These are phyloP conservation scores for Craniophora ligustri DNA, from an alignment of 2,888 invertebrate genomes.

Conservation along the genomic window DNA sequence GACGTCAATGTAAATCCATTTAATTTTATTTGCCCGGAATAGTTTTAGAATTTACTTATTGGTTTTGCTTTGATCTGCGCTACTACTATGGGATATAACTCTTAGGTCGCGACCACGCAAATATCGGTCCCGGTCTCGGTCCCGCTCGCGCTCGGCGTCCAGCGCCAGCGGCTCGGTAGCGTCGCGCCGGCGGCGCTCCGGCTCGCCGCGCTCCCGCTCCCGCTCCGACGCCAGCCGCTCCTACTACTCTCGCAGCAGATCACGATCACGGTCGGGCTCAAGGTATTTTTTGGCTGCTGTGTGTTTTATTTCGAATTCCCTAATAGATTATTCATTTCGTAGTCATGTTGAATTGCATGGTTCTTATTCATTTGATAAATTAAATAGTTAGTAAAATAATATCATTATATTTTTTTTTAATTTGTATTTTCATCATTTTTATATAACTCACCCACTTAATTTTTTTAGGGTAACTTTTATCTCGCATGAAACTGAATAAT, in stretches of 20 bases:
- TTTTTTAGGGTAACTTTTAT: constrained; percentile 19
- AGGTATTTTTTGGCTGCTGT: constrained; percentile 65
- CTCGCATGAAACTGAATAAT: constrained; percentile 26
- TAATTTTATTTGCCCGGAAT: too few relatives aligned
- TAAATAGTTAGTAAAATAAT: too few relatives aligned
- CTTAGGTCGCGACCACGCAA: constrained; percentile 90
- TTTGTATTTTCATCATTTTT: too few relatives aligned
- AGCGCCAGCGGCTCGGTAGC: constrained; percentile 78
- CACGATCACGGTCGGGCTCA: constrained; percentile 88
- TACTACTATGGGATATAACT: too few relatives aligned
- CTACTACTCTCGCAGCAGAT: constrained; percentile 88
- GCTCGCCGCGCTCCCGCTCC: constrained; percentile 87
- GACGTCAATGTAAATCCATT: too few relatives aligned
- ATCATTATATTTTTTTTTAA: too few relatives aligned
- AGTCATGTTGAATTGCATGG: constrained; percentile 12
- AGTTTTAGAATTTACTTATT: too few relatives aligned
- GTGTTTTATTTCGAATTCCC: constrained; percentile 18
- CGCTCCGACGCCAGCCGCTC: constrained; percentile 90
- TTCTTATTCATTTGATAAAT: neutral
- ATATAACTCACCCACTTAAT: neutral
- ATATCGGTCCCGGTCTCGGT: constrained; percentile 90
- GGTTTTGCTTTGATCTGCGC: too few relatives aligned
- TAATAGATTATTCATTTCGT: neutral
- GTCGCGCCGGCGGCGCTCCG: constrained; percentile 75
- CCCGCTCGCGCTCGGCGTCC: constrained; percentile 88